phyloP scores from a whole-genome alignment of 2,797 vertebrate genomes.

The Psittacula derbiana region DNA sequence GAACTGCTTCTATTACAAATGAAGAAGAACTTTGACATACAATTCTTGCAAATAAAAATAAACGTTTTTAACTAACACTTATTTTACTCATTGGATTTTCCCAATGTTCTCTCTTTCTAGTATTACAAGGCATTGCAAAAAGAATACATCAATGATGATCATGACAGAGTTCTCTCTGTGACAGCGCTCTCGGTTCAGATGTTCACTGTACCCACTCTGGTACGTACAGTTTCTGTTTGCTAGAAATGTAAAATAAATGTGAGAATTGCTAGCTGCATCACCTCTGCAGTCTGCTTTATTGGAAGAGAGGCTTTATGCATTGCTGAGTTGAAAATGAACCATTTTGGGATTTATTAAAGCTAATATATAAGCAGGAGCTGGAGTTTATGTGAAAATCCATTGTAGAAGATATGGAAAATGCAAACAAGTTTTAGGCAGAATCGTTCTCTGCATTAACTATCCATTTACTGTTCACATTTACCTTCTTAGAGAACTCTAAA shows the following conservation, averaged over 20 bases:
- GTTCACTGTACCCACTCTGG: slow-evolving; percentile 97
- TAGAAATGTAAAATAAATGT: not conserved
- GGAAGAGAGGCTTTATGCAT: not conserved
- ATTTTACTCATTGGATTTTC: not conserved
- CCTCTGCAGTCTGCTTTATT: not conserved
- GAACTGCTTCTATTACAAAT: not conserved
- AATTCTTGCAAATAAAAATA: not conserved
- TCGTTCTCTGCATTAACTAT: not conserved
- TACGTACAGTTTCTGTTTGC: slow-evolving; percentile 62
- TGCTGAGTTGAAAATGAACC: not conserved
- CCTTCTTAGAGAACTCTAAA: not conserved
- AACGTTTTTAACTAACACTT: not conserved
- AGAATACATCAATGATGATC: slow-evolving; percentile 94
- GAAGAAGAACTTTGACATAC: not conserved
- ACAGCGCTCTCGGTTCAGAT: slow-evolving; percentile 96
- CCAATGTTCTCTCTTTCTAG: slow-evolving; percentile 65
- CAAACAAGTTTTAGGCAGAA: not conserved
- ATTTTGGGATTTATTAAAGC: not conserved
- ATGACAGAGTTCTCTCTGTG: slow-evolving; percentile 92
- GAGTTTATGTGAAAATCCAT: not conserved
- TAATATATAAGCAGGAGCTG: not conserved
- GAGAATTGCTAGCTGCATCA: not conserved
- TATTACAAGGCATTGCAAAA: slow-evolving; percentile 92
- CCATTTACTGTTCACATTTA: not conserved
- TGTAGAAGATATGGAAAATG: not conserved